Evolutionary conservation across 2,797 vertebrate genomes (phyloP).

Genomic region (Philypnodon macrostomus): DNA sequence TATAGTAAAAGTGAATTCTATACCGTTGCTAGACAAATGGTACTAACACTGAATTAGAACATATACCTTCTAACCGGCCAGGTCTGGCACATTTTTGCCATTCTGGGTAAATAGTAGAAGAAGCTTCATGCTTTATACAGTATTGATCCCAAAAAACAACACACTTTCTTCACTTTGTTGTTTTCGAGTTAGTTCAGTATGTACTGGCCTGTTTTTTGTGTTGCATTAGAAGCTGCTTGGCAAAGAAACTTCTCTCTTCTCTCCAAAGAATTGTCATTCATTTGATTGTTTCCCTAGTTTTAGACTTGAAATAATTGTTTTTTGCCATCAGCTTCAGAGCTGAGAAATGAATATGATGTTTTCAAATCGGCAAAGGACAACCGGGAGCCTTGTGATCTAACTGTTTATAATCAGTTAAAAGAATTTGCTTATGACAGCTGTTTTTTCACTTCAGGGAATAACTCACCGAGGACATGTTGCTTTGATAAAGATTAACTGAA

Average conservation of each 20-base stretch:
- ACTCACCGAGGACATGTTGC: constrained; percentile 13
- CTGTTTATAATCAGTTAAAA: constrained; percentile 39
- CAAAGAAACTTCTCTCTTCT: neutral
- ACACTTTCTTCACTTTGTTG: constrained; percentile 1
- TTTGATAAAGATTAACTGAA: constrained; percentile 6
- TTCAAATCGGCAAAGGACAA: constrained; percentile 11
- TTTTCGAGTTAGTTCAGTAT: constrained; percentile 14
- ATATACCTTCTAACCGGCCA: too few species aligned
- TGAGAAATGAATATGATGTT: constrained; percentile 8
- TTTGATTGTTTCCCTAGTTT: constrained; percentile 7
- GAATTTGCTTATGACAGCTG: constrained; percentile 30
- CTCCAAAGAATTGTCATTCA: constrained; percentile 4
- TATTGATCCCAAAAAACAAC: constrained; percentile 1
- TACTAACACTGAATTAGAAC: too few species aligned
- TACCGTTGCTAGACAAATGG: too few species aligned
- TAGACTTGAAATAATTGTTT: neutral
- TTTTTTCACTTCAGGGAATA: constrained; percentile 35
- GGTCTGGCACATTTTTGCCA: too few species aligned
- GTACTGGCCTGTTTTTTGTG: constrained; percentile 31
- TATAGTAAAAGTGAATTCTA: too few species aligned
- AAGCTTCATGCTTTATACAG: neutral
- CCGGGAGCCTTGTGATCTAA: constrained; percentile 7
- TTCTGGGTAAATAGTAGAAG: too few species aligned
- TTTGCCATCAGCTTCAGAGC: neutral
- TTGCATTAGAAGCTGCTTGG: constrained; percentile 2